Evolutionary conservation across 2,797 vertebrate species (phyloP).

Genomic region (Acrossocheilus wenchowensis): DNA sequence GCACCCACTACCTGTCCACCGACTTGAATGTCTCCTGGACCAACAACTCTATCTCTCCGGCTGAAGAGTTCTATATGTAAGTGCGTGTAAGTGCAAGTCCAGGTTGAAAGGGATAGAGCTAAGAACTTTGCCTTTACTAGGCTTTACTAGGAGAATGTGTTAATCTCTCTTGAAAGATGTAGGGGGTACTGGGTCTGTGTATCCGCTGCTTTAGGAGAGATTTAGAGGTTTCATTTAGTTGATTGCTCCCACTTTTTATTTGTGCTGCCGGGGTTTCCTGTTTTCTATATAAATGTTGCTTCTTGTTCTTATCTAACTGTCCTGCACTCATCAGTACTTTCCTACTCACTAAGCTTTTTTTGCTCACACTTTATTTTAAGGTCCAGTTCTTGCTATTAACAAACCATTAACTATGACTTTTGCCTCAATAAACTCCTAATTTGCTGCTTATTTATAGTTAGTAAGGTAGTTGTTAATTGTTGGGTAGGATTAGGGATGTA

Average conservation of each 20-base stretch:
- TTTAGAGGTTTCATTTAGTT: slow-evolving; percentile 48
- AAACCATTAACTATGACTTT: background rate
- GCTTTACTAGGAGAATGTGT: background rate
- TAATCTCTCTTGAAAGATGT: background rate
- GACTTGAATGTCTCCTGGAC: slow-evolving; percentile 89
- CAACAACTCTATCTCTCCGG: slow-evolving; percentile 87
- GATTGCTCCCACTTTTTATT: slow-evolving; percentile 66
- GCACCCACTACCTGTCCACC: slow-evolving; percentile 89
- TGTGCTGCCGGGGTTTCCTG: slow-evolving; percentile 75
- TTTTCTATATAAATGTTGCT: slow-evolving; percentile 69
- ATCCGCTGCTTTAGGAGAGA: slow-evolving; percentile 44
- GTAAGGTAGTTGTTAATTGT: background rate
- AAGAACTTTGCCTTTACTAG: background rate
- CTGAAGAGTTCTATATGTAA: slow-evolving; percentile 99
- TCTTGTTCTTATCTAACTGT: slow-evolving; percentile 59
- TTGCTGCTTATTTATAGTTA: background rate
- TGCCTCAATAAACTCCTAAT: background rate
- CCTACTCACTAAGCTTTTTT: background rate
- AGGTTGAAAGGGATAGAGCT: slow-evolving; percentile 33
- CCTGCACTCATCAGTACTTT: slow-evolving; percentile 10
- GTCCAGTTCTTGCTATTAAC: background rate
- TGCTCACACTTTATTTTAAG: background rate
- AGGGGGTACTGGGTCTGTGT: background rate
- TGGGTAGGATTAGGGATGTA: background rate
- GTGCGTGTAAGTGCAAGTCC: slow-evolving; percentile 64